Evolutionary conservation across 2,113 vertebrate genomes (phyloP).

Genomic region (Porphyrio hochstetteri): DNA sequence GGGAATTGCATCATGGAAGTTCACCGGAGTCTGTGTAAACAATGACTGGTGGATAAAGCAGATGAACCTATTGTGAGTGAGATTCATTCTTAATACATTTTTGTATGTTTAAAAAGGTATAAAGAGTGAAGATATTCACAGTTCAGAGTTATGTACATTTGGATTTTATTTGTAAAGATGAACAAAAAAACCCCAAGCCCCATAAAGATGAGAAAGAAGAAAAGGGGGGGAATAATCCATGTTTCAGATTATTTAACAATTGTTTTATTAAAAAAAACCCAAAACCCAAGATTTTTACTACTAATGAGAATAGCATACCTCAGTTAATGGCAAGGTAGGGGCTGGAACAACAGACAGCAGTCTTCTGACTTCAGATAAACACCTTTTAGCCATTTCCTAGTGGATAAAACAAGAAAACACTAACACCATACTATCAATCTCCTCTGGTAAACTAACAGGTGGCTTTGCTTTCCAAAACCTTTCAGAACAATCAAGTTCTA

Average conservation of each 20-base stretch:
- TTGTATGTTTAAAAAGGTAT: not conserved
- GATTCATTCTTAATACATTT: not conserved
- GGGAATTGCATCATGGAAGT: not conserved
- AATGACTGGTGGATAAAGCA: not conserved
- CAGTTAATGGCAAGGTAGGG: constrained; percentile 3
- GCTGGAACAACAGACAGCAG: constrained; percentile 67
- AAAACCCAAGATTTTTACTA: not conserved
- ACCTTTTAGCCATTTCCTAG: constrained; percentile 73
- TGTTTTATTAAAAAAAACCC: not conserved
- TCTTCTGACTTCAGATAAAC: constrained; percentile 78
- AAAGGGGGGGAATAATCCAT: not conserved
- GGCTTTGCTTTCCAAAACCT: not conserved
- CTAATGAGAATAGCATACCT: constrained; percentile 72
- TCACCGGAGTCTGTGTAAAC: not conserved
- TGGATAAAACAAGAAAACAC: constrained; percentile 36
- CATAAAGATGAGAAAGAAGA: not conserved
- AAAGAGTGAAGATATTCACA: not conserved
- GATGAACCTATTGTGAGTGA: not conserved
- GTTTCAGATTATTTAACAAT: constrained; percentile 3
- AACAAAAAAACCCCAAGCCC: not conserved
- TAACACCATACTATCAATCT: not conserved
- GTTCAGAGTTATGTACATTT: not conserved
- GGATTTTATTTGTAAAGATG: not conserved
- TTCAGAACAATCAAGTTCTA: constrained; percentile 11
- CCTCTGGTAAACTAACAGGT: not conserved